phyloP scores from a whole-genome alignment of 2,888 invertebrate genomes.

The Oligia latruncula region DNA sequence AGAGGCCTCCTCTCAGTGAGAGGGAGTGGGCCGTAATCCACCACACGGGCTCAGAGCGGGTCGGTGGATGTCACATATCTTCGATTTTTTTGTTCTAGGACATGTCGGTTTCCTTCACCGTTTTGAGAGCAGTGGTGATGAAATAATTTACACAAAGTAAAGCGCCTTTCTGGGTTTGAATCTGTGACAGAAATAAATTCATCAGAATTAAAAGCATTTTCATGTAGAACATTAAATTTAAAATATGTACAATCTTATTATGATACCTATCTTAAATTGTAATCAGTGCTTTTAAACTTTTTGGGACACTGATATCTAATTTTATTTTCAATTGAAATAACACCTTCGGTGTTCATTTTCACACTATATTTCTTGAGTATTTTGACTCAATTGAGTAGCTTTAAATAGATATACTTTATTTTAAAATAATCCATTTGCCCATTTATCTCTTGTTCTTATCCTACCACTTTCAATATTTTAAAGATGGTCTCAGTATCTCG shows the following conservation, averaged over 20 bases:
- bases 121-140: background rate
- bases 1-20: background rate
- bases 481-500: conserved; percentile 16
- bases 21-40: background rate
- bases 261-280: conserved; percentile 13
- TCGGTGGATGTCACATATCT: background rate
- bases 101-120: background rate
- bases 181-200: background rate
- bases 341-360: conserved; percentile 20
- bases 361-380: background rate
- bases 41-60: background rate
- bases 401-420: conserved; percentile 10
- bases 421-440: background rate
- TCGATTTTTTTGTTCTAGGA: background rate
- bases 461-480: conserved; percentile 34
- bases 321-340: conserved; percentile 29
- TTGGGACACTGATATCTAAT: conserved; percentile 4
- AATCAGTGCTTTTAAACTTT: conserved; percentile 28
- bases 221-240: conserved; percentile 14
- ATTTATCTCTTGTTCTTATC: conserved; percentile 27
- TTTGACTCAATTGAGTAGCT: conserved; percentile 1
- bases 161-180: background rate
- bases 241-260: conserved; percentile 27
- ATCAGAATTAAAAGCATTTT: conserved; percentile 35
- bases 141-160: background rate